phyloP scores from a whole-genome alignment of 2,113 vertebrate species.

The Columba livia region DNA sequence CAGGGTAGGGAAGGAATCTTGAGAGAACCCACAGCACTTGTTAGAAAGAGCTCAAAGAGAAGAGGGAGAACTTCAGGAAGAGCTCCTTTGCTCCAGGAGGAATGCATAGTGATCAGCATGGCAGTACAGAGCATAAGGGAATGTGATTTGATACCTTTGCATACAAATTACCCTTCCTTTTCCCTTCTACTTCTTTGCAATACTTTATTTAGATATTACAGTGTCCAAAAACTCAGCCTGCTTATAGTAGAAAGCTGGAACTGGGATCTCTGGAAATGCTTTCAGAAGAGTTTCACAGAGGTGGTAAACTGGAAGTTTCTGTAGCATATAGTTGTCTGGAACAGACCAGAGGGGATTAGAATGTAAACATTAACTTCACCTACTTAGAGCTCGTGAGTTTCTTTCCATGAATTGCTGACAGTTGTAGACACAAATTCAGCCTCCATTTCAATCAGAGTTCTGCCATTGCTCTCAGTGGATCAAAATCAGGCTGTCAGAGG shows the following conservation, averaged over 20 bases:
- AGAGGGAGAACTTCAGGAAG: neutral
- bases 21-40: neutral
- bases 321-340: neutral
- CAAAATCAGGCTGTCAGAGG: neutral
- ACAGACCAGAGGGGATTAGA: neutral
- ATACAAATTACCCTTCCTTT: neutral
- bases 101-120: neutral
- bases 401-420: neutral
- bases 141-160: neutral
- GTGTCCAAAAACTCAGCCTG: neutral
- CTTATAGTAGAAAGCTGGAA: neutral
- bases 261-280: neutral
- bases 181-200: neutral
- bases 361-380: neutral
- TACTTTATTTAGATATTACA: neutral
- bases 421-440: neutral
- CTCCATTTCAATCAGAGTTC: neutral
- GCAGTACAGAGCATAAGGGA: neutral
- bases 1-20: neutral
- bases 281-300: neutral
- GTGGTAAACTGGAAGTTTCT: neutral
- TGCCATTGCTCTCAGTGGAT: neutral
- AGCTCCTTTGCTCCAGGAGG: neutral
- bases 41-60: neutral
- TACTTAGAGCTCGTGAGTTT: neutral